Evolutionary conservation across 2,797 vertebrate species (phyloP).

Genomic region (Alcedo quadribrachys): DNA sequence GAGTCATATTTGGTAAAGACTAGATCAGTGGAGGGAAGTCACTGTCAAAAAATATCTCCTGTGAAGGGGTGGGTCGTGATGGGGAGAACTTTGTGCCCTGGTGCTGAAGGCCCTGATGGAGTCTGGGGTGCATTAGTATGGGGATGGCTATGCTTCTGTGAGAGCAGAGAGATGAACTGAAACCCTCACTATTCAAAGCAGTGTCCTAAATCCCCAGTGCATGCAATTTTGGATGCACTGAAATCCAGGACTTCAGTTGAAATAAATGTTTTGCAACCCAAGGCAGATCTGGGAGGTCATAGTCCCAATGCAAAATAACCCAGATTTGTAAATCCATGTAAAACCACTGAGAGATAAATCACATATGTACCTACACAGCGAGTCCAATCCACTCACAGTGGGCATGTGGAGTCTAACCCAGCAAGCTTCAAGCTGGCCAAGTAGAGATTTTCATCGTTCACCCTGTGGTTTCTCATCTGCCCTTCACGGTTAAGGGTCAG

Average conservation of each 20-base stretch:
- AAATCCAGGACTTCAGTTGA: neutral
- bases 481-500: neutral
- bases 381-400: slow-evolving; percentile 32
- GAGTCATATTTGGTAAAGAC: neutral
- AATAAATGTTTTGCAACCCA: neutral
- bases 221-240: neutral
- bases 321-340: neutral
- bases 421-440: slow-evolving; percentile 19
- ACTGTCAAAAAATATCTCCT: neutral
- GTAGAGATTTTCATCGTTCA: neutral
- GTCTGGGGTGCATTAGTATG: neutral
- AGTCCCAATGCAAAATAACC: neutral
- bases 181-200: neutral
- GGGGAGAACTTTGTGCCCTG: neutral
- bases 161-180: neutral
- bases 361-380: neutral
- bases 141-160: neutral
- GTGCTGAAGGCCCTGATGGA: neutral
- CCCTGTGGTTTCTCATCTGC: neutral
- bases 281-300: neutral
- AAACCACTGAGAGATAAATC: slow-evolving; percentile 8
- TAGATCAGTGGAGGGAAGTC: neutral
- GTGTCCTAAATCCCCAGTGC: neutral
- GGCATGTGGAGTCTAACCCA: slow-evolving; percentile 11
- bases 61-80: fast-evolving